phyloP scores from a whole-genome alignment of 2,113 vertebrate genomes.

The Carlito syrichta region DNA sequence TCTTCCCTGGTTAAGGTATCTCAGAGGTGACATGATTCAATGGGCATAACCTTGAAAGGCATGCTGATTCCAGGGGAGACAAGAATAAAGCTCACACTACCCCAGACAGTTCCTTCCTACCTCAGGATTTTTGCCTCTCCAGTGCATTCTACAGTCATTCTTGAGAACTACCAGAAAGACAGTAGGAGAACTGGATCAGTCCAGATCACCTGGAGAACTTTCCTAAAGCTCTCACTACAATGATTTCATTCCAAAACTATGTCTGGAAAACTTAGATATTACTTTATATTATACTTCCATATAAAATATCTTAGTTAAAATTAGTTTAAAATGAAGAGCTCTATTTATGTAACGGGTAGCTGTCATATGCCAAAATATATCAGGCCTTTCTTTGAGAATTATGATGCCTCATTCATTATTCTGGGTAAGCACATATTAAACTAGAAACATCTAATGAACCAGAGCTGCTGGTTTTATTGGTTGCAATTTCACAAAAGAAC shows the following conservation, averaged over 20 bases:
- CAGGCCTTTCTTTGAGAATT: not conserved
- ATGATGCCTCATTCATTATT: not conserved
- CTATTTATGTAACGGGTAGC: not conserved
- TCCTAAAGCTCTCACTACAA: not conserved
- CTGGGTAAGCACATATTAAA: not conserved
- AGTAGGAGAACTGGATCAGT: not conserved
- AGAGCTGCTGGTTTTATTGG: not conserved
- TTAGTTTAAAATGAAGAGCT: not conserved
- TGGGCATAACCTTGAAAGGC: not conserved
- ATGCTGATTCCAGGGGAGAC: not conserved
- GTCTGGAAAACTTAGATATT: not conserved
- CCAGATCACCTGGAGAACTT: not conserved
- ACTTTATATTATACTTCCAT: not conserved
- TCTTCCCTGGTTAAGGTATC: not conserved
- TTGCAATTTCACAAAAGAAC: not conserved
- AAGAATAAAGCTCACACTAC: not conserved
- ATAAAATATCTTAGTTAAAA: not conserved
- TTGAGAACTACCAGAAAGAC: not conserved
- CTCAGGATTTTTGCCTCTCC: not conserved
- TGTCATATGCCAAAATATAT: not conserved
- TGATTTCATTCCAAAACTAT: not conserved
- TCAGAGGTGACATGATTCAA: not conserved
- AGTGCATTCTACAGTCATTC: not conserved
- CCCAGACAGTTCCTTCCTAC: not conserved
- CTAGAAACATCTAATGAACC: not conserved